phyloP scores from a whole-genome alignment of 2,797 vertebrate genomes.

The Adelosebastes latens region DNA sequence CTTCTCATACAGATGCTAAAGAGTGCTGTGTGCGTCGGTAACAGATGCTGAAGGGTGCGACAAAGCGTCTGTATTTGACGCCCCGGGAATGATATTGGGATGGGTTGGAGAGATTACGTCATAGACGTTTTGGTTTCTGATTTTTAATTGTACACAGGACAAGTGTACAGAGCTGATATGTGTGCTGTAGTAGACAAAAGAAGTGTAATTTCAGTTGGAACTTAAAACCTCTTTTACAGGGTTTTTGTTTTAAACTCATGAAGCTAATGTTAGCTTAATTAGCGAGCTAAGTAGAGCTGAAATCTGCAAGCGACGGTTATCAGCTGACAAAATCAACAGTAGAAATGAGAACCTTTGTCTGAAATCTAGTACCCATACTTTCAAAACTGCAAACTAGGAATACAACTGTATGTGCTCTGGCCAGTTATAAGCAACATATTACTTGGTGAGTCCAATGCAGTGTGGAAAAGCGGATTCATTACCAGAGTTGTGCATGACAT shows the following conservation, averaged over 20 bases:
- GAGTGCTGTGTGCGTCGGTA: too few species aligned
- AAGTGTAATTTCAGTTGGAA: not conserved
- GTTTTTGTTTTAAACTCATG: not conserved
- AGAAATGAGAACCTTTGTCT: not conserved
- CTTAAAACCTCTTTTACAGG: not conserved
- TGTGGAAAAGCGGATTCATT: not conserved
- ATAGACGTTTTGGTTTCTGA: not conserved
- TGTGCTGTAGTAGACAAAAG: not conserved
- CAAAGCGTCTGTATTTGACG: too few species aligned
- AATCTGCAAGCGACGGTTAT: not conserved
- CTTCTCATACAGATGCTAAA: too few species aligned
- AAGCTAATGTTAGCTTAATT: not conserved
- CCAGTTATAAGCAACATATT: not conserved
- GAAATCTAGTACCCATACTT: not conserved
- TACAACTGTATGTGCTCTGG: not conserved
- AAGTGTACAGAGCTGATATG: not conserved
- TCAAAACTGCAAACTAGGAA: not conserved
- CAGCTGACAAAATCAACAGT: not conserved
- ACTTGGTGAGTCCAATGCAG: not conserved
- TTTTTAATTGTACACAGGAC: not conserved
- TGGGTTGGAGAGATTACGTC: too few species aligned
- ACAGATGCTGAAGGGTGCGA: too few species aligned
- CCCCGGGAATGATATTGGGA: too few species aligned
- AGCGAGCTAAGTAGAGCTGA: not conserved
- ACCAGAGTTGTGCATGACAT: not conserved